Conservation (phyloP, 2,113 vertebrate species). For the Seriola aureovittata region DNA sequence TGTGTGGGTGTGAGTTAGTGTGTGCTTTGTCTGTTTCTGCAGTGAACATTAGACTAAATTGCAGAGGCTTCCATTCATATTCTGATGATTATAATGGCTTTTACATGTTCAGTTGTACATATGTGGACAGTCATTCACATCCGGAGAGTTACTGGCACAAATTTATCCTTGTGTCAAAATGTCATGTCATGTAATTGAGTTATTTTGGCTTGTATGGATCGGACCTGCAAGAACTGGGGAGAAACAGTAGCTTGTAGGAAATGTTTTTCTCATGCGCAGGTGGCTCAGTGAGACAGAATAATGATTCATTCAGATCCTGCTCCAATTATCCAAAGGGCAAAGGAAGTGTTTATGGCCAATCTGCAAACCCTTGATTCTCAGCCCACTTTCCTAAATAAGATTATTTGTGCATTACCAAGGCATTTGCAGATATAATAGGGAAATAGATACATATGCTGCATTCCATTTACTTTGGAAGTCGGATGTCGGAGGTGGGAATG, state of each 20-base stretch:
- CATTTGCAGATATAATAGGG: conserved; percentile 45
- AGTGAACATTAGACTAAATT: conserved; percentile 35
- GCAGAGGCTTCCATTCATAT: conserved; percentile 4
- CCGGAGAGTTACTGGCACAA: neutral
- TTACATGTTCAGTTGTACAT: neutral
- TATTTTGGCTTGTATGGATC: neutral
- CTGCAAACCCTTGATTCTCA: conserved; percentile 53
- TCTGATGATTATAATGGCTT: neutral
- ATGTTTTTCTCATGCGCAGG: conserved; percentile 39
- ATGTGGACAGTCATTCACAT: neutral
- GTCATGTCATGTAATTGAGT: neutral
- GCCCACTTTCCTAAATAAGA: conserved; percentile 49
- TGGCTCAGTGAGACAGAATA: conserved; percentile 50
- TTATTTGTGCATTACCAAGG: conserved; percentile 31
- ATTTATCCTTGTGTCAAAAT: neutral
- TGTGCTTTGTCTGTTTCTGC: conserved; percentile 64
- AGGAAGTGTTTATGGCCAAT: conserved; percentile 50
- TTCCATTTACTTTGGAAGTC: too few relatives aligned
- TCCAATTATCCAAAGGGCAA: conserved; percentile 74
- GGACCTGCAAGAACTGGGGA: neutral
- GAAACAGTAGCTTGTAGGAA: conserved; percentile 1
- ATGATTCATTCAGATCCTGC: conserved; percentile 58
- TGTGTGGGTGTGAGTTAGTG: conserved; percentile 9
- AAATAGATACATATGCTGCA: conserved; percentile 5
- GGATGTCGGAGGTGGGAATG: too few relatives aligned